These are phyloP conservation scores for Oncorhynchus gorbuscha DNA, from an alignment of 2,113 vertebrate species.

Conservation along the genomic window DNA sequence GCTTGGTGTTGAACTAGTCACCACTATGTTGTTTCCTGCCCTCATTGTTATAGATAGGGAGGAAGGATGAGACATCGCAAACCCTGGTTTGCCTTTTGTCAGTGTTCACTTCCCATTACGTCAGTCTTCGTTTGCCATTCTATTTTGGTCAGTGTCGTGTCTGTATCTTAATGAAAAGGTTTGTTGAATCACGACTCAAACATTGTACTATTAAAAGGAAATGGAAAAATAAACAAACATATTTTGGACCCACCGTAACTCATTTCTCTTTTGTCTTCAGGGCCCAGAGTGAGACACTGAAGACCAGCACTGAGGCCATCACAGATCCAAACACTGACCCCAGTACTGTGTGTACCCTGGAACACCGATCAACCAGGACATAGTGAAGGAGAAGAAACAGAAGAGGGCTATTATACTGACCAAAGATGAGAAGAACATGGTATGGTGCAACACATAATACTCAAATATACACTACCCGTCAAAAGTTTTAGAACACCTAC, in stretches of 20 bases:
- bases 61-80: constrained; percentile 53
- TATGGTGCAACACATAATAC: background rate
- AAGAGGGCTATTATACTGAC: background rate
- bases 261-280: background rate
- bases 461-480: too few species aligned
- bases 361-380: background rate
- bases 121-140: background rate
- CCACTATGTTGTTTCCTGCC: constrained; percentile 41
- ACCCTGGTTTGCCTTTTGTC: constrained; percentile 12
- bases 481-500: too few species aligned
- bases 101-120: background rate
- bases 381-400: constrained; percentile 28
- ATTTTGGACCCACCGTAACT: background rate
- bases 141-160: background rate
- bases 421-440: background rate
- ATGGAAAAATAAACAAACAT: constrained; percentile 8
- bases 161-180: background rate
- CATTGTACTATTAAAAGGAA: background rate
- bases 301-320: background rate
- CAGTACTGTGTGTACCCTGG: background rate
- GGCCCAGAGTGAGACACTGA: background rate
- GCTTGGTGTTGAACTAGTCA: constrained; percentile 6
- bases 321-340: constrained; percentile 5
- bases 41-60: constrained; percentile 49
- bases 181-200: background rate